A percentile compares a stretch with the other conserved stretches of the same genome.
Evolutionary conservation across 1,140 invertebrate species (phyloP).

Genomic region (Notospermus geniculatus): DNA sequence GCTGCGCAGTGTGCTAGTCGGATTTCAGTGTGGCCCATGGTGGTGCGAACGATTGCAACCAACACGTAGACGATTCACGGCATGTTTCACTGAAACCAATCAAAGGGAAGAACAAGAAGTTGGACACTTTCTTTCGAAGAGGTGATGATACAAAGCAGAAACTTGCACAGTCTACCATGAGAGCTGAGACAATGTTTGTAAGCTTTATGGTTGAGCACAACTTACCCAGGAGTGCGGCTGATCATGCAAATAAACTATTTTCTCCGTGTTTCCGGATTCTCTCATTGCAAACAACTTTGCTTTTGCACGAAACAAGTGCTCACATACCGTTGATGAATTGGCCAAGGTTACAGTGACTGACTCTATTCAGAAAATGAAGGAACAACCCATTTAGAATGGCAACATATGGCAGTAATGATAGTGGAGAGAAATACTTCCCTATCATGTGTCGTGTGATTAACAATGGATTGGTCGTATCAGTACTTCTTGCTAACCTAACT

Average conservation of each 20-base stretch:
- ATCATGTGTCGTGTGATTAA: neutral
- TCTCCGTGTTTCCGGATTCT: neutral
- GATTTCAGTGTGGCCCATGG: too few species aligned
- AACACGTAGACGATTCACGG: too few species aligned
- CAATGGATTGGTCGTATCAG: neutral
- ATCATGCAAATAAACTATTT: neutral
- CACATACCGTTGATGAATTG: neutral
- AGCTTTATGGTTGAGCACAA: conserved; percentile 6
- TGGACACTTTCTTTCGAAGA: too few species aligned
- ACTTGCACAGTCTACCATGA: neutral
- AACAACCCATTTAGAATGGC: neutral
- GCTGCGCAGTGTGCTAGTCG: too few species aligned
- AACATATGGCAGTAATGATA: neutral
- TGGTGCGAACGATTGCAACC: too few species aligned
- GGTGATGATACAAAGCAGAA: neutral
- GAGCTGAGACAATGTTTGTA: neutral
- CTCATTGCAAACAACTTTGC: neutral
- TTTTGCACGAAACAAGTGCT: neutral
- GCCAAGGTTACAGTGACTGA: neutral
- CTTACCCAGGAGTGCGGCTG: neutral
- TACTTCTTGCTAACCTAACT: neutral
- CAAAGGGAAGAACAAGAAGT: too few species aligned
- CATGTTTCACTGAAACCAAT: too few species aligned
- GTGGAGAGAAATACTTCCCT: neutral
- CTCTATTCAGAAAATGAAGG: neutral